Evolutionary conservation across 2,888 invertebrate genomes (phyloP).

Genomic region (Tetranychus truncatus): DNA sequence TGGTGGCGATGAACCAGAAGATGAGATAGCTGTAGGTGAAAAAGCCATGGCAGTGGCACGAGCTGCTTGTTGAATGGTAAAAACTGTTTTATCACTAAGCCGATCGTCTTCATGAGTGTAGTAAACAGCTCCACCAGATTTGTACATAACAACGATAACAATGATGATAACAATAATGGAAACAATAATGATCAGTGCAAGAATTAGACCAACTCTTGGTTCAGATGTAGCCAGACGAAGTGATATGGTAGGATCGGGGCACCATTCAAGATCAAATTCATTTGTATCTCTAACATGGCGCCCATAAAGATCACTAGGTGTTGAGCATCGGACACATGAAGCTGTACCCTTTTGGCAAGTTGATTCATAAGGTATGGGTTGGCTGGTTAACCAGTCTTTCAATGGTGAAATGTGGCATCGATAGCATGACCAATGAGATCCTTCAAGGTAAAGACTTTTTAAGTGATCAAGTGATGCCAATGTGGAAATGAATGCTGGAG

Average conservation of each 20-base stretch:
- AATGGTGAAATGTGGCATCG: constrained; percentile 36
- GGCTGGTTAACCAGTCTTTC: constrained; percentile 18
- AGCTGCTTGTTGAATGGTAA: constrained; percentile 19
- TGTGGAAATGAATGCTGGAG: constrained; percentile 41
- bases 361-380: constrained; percentile 15
- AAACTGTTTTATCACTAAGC: constrained; percentile 16
- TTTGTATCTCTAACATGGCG: constrained; percentile 10
- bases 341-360: constrained; percentile 29
- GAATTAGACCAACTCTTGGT: constrained; percentile 36
- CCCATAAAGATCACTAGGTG: constrained; percentile 14
- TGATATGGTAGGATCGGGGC: constrained; percentile 24
- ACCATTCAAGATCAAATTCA: constrained; percentile 22
- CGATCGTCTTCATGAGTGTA: constrained; percentile 52
- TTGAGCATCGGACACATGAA: constrained; percentile 15
- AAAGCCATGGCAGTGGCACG: constrained; percentile 13
- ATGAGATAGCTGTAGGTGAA: constrained; percentile 20
- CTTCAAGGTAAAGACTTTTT: constrained; percentile 33
- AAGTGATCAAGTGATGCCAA: constrained; percentile 30
- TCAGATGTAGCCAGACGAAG: constrained; percentile 23
- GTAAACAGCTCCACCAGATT: constrained; percentile 48
- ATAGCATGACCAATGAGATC: constrained; percentile 51
- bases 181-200: constrained; percentile 39
- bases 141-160: constrained; percentile 45
- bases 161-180: constrained; percentile 38
- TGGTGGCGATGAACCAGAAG: constrained; percentile 26